Evolutionary conservation across 2,113 vertebrate species (phyloP).

Genomic region (Macroglossus sobrinus): DNA sequence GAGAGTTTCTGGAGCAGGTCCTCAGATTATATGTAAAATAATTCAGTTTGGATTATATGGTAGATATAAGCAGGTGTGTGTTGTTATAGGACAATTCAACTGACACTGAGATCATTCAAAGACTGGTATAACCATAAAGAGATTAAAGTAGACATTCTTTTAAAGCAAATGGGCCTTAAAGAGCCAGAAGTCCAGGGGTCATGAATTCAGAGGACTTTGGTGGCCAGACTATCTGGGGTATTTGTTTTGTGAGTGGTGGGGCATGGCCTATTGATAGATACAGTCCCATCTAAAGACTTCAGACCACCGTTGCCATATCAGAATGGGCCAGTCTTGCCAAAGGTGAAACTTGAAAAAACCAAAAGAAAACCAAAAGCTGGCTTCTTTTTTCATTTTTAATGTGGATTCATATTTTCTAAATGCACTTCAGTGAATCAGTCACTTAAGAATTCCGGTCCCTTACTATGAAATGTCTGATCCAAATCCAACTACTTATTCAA

Average conservation of each 20-base stretch:
- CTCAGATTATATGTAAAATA: background rate
- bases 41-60: slow-evolving; percentile 11
- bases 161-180: background rate
- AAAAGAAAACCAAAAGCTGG: background rate
- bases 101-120: background rate
- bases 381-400: background rate
- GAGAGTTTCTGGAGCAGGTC: background rate
- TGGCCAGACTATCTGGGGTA: background rate
- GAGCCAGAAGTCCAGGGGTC: background rate
- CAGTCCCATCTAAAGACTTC: background rate
- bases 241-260: background rate
- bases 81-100: background rate
- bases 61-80: background rate
- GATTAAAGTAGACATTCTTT: background rate
- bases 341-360: too few relatives aligned
- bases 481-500: background rate
- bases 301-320: background rate
- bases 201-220: background rate
- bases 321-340: background rate
- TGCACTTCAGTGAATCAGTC: background rate
- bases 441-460: background rate
- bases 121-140: background rate
- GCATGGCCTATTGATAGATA: background rate
- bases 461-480: background rate
- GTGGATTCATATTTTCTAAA: background rate